Base-by-base conservation (phyloP, 2,113 vertebrate genomes). In the Patagioenas fasciata region DNA sequence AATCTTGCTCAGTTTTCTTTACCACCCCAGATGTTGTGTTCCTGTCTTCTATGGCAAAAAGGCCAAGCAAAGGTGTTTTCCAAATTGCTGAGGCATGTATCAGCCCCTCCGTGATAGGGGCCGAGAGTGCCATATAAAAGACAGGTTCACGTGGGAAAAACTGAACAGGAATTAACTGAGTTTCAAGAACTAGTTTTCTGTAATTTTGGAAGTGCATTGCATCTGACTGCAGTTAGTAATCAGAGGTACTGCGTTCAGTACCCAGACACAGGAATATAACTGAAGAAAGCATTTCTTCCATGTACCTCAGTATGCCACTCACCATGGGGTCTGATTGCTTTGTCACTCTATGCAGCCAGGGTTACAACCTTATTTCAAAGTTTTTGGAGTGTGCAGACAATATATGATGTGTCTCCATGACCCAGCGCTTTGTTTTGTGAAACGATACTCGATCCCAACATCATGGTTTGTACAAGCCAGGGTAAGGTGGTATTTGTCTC, bases 351-450 rank as follows among this genome's bases (percentile, higher is more conserved):
- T 38, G 38, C 25, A 85, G 51, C 29, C 3, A 4, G 32, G 69
- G 78, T 57, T 81, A 67, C 0, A 4, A 67, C 69, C 50, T 48
- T 31, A 4, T 32, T 23, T 80, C 25, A 40, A 11, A 34, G 8
- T 31, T 18, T 40, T 21, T 17, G 14, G 38, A 69, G 31, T 75
- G n/a, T 65, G 80, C 69, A 75, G 61, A 31, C 42, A 9, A 36
- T 21, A 0, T 13, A 24, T 32, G 57, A 40, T 32, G 11, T 0
- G 4, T 26, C 31, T 64, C 53, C 38, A 0, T 51, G 58, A n/a
- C 53, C 73, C 69, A 74, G 28, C n/a, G 48, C 58, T 80, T 85
- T 69, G 85, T 42, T 79, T 40, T 28, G 2, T 14, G 40, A 65
- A 61, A 40, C 53, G 34, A 12, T 14, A 10, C 53, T 38, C 11